Base-by-base conservation (phyloP, 2,113 vertebrate species). In the Boleophthalmus pectinirostris region DNA sequence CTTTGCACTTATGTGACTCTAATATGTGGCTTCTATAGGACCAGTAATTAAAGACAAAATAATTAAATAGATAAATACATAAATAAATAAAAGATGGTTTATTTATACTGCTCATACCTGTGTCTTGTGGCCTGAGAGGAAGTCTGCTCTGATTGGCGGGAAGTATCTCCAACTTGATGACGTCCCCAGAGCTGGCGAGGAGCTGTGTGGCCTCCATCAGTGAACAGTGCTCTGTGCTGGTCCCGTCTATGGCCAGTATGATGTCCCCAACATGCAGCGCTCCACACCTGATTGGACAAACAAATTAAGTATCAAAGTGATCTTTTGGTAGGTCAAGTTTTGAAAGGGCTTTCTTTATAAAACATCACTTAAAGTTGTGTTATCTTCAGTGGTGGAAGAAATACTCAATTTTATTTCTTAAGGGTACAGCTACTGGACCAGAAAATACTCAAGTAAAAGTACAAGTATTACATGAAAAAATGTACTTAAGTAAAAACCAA, bases 141-240 rank as follows among this genome's bases (percentile, higher is more conserved):
- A 93, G 87, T 69, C 92, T 91, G 81, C 94, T 94, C 66, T 95
- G 96, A 85, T 92, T 94, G 29, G 91, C 93, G 11, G 97, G 96
- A 73, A 98, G 69, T 82, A 99, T 95, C 91, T 99, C 97, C 72
- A 99, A 85, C 73, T 95, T 95, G 56, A 97, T 95, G 3, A 90
- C 90, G 69, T 98, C 97, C 0, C 91, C 87, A 38, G 94, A 94
- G 78, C 89, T 95, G 85, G 96, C 93, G 63, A 99, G 91, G 3
- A 99, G 95, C 89, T 97, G 96, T 29, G 95, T 95, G 68, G 97
- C 97, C 81, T 99, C 98, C 74, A 98, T 90, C 35, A 98, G 83
- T 0, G 97, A 96, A 87, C 97, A 99, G 90, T 96, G 95, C 53
- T 98, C 97, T 0, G 96, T 95, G 90, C 96, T 95, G 16, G 96